These are phyloP conservation scores for Bathynomus jamesi DNA, from an alignment of 1,140 invertebrate species.

Conservation along the genomic window DNA sequence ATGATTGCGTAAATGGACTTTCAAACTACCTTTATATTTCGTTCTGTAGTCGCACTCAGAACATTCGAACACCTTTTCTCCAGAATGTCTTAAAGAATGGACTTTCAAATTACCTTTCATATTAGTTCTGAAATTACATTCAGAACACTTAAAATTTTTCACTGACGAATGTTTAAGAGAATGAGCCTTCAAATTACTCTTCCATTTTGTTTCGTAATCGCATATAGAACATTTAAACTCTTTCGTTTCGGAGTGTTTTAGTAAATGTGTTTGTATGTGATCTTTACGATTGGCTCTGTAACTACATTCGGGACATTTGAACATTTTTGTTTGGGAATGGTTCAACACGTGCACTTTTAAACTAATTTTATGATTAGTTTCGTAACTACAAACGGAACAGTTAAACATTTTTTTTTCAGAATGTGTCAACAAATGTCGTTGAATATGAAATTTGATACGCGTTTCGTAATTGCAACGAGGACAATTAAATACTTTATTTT, in stretches of 20 bases:
- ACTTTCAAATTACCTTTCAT: background rate
- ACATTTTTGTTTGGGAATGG: background rate
- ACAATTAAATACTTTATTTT: background rate
- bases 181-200: background rate
- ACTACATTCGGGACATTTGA: conserved; percentile 5
- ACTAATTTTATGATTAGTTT: background rate
- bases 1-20: background rate
- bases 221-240: background rate
- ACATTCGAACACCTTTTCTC: background rate
- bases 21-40: background rate
- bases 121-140: background rate
- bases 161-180: background rate
- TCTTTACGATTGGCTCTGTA: background rate
- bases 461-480: background rate
- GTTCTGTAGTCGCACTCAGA: background rate
- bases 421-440: too few relatives aligned
- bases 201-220: background rate
- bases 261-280: conserved; percentile 3
- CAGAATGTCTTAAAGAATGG: background rate
- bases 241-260: conserved; percentile 4
- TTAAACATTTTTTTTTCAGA: background rate
- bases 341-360: background rate
- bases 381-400: background rate
- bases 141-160: background rate
- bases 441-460: background rate